These are phyloP conservation scores for Sebastes dallii DNA, from an alignment of 2,797 vertebrate species.

Conservation along the genomic window DNA sequence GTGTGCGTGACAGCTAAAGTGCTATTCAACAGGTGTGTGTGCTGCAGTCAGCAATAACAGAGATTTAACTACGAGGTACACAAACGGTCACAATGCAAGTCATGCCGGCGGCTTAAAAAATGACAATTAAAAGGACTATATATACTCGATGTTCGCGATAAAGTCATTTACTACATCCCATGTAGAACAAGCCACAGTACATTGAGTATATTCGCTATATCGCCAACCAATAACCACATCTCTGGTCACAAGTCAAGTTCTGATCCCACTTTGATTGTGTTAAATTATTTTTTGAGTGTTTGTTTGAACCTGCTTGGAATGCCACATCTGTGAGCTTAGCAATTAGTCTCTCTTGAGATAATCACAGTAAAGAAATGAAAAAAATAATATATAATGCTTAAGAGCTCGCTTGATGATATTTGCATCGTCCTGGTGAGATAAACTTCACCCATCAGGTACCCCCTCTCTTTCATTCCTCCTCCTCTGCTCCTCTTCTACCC, in stretches of 20 bases:
- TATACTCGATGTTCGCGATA: too few species aligned
- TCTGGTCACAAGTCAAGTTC: background rate
- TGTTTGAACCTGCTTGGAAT: background rate
- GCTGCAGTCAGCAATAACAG: conserved; percentile 50
- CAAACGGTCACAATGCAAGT: background rate
- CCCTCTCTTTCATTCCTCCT: background rate
- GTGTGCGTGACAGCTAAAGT: conserved; percentile 44
- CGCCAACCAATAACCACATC: background rate
- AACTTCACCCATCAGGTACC: background rate
- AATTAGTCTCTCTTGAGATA: background rate
- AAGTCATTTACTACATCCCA: too few species aligned
- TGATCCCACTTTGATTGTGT: background rate
- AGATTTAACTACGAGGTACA: conserved; percentile 33
- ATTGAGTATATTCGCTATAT: too few species aligned
- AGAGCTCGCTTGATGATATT: background rate
- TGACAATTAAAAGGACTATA: too few species aligned
- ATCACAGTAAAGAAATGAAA: background rate
- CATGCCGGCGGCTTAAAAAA: too few species aligned
- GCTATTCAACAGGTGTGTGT: conserved; percentile 49
- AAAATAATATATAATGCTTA: background rate
- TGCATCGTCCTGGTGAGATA: background rate
- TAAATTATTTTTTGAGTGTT: background rate
- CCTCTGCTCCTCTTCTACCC: background rate
- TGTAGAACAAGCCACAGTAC: too few species aligned
- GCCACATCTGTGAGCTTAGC: background rate